A percentile compares a stretch with the other conserved stretches of the same genome.
These are phyloP conservation scores for Mus caroli DNA, from an alignment of 2,797 vertebrate species.

Conservation along the genomic window DNA sequence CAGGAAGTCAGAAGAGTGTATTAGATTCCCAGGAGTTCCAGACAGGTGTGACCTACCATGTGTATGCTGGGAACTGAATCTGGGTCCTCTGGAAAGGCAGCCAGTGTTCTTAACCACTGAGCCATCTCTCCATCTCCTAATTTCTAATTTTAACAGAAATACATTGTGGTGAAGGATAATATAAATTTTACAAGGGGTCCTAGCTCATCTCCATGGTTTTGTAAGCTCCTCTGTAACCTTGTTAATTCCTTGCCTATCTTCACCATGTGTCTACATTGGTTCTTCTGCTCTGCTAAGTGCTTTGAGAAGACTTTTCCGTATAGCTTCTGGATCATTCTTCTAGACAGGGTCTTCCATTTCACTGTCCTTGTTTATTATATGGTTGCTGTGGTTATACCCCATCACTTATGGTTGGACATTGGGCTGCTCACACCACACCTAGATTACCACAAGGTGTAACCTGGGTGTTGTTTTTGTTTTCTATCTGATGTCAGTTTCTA, in stretches of 20 bases:
- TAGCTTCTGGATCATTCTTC: neutral
- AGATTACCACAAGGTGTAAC: neutral
- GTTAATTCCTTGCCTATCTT: neutral
- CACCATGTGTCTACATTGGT: neutral
- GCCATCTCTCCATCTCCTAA: neutral
- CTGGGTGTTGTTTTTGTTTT: neutral
- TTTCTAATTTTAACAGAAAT: neutral
- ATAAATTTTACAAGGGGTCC: neutral
- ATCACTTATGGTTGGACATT: rapidly evolving
- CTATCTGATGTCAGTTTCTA: neutral
- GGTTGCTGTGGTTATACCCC: neutral
- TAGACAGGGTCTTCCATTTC: neutral
- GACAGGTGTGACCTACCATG: neutral
- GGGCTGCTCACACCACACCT: neutral
- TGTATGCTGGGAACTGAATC: neutral
- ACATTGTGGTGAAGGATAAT: neutral
- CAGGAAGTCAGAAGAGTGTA: neutral
- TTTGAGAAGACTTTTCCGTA: neutral
- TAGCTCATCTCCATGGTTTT: neutral
- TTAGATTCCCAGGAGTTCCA: neutral
- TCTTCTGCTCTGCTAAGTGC: no score
- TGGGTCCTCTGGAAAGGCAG: neutral
- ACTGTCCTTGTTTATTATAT: neutral
- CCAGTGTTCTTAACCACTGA: neutral
- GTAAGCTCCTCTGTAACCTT: neutral